These are phyloP conservation scores for Terrapene triunguis DNA, from an alignment of 2,113 vertebrate species.

Conservation along the genomic window DNA sequence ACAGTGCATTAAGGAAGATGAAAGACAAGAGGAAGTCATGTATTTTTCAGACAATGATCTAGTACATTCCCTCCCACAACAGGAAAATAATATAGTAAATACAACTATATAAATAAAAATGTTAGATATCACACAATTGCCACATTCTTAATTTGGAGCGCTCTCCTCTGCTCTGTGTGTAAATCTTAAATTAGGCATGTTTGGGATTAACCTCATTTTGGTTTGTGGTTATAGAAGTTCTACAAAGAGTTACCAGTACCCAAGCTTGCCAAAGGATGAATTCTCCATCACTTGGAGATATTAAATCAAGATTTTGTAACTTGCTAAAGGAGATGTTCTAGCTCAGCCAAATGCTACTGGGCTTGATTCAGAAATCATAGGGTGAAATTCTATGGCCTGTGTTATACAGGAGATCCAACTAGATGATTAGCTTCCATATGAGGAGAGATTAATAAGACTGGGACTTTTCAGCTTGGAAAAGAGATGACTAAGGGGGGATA, in stretches of 20 bases:
- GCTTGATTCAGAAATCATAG: too few species aligned
- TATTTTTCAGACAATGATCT: not conserved
- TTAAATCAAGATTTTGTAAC: not conserved
- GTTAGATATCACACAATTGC: not conserved
- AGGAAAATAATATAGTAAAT: not conserved
- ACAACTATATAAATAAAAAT: not conserved
- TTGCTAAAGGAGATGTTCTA: not conserved
- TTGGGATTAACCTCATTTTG: not conserved
- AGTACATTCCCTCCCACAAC: too few species aligned
- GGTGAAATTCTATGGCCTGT: too few species aligned
- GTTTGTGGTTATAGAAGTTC: not conserved
- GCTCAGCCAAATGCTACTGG: not conserved
- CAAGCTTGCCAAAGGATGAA: not conserved
- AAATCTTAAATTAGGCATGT: not conserved
- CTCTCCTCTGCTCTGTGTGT: not conserved
- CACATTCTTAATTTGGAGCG: not conserved
- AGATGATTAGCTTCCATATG: too few species aligned
- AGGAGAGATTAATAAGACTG: too few species aligned
- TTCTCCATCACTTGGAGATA: accelerated
- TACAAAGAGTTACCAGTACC: not conserved
- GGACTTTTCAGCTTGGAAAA: too few species aligned
- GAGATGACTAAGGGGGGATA: too few species aligned
- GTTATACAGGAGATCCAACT: too few species aligned
- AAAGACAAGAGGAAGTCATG: not conserved
- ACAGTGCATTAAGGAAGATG: not conserved